These are phyloP conservation scores for Cromileptes altivelis DNA, from an alignment of 2,113 vertebrate genomes.

Conservation along the genomic window DNA sequence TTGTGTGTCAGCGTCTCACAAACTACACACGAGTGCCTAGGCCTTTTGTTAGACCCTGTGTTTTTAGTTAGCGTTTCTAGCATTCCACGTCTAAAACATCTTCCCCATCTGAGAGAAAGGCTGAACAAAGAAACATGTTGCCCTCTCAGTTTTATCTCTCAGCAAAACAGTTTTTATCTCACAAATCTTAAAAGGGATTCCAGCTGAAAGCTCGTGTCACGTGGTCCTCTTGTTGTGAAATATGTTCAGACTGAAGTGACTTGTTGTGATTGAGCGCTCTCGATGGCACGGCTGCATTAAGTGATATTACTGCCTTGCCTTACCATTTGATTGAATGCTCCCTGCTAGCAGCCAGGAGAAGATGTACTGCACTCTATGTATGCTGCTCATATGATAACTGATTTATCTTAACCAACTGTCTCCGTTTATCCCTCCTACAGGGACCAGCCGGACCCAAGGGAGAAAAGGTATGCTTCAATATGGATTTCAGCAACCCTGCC, in stretches of 20 bases:
- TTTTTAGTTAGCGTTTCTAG: constrained; percentile 40
- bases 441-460: constrained; percentile 92
- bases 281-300: constrained; percentile 17
- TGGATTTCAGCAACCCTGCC: constrained; percentile 21
- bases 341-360: constrained; percentile 5
- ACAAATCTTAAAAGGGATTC: constrained; percentile 30
- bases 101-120: constrained; percentile 14
- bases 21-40: background rate
- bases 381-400: constrained; percentile 38
- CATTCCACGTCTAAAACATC: constrained; percentile 39
- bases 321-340: constrained; percentile 45
- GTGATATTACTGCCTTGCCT: constrained; percentile 22
- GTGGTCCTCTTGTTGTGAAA: constrained; percentile 26
- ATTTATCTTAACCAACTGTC: constrained; percentile 69
- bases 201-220: constrained; percentile 4
- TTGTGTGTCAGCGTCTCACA: constrained; percentile 6
- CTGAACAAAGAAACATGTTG: constrained; percentile 38
- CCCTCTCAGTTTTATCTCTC: constrained; percentile 34
- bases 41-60: constrained; percentile 19
- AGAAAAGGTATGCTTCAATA: constrained; percentile 90
- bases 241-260: constrained; percentile 6
- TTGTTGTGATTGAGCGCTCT: constrained; percentile 50
- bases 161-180: constrained; percentile 32
- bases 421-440: constrained; percentile 80
- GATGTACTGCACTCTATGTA: constrained; percentile 28